These are phyloP conservation scores for Drosophila yakuba DNA, from an alignment of 1,140 invertebrate genomes.

Conservation along the genomic window DNA sequence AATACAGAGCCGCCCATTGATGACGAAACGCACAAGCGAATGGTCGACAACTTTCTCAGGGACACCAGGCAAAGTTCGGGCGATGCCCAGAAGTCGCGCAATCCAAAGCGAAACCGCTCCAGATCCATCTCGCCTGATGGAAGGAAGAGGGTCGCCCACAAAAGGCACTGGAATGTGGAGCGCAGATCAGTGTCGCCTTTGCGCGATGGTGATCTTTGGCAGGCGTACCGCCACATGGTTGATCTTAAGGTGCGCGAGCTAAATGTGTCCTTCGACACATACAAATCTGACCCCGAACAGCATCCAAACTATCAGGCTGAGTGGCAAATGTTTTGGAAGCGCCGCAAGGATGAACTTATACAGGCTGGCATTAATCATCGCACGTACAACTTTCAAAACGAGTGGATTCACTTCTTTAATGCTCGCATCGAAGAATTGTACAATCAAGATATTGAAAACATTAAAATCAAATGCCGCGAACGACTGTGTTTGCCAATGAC, in stretches of 20 bases:
- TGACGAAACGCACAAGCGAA: constrained; percentile 70
- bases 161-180: constrained; percentile 51
- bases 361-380: constrained; percentile 88
- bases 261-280: constrained; percentile 52
- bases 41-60: constrained; percentile 73
- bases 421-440: constrained; percentile 91
- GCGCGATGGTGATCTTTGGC: constrained; percentile 69
- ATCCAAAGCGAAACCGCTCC: constrained; percentile 45
- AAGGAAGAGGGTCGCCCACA: constrained; percentile 19
- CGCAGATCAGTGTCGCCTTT: constrained; percentile 67
- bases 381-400: constrained; percentile 92
- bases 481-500: constrained; percentile 67
- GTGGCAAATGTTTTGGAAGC: constrained; percentile 92
- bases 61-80: constrained; percentile 36
- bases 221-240: constrained; percentile 75
- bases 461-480: constrained; percentile 82
- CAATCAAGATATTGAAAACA: constrained; percentile 85
- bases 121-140: constrained; percentile 36
- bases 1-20: constrained; percentile 39
- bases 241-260: constrained; percentile 67
- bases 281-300: constrained; percentile 89
- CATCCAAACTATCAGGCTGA: constrained; percentile 93
- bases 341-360: constrained; percentile 72
- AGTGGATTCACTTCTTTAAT: constrained; percentile 93
- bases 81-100: constrained; percentile 6